phyloP scores from a whole-genome alignment of 23 tunicate species.

The Ascidia mentula region DNA sequence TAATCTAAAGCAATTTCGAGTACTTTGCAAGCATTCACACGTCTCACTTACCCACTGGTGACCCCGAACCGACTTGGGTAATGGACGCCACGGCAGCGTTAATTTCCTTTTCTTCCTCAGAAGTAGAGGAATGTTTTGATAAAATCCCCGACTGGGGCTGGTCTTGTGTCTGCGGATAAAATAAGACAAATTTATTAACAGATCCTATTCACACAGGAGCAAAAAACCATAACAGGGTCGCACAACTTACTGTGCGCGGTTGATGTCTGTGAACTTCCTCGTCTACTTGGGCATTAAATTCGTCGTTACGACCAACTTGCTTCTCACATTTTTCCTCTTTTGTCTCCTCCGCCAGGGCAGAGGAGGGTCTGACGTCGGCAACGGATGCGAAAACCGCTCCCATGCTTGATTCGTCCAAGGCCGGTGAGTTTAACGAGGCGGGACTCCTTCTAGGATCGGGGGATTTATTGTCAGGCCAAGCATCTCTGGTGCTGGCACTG shows the following conservation, averaged over 20 bases:
- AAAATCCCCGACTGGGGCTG: too few relatives aligned
- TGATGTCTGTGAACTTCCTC: too few relatives aligned
- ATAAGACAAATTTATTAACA: too few relatives aligned
- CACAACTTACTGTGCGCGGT: background rate
- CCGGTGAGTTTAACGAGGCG: background rate
- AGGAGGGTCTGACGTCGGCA: constrained; percentile 3
- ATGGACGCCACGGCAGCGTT: constrained; percentile 82
- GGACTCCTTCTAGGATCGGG: background rate
- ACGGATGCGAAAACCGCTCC: constrained; percentile 21
- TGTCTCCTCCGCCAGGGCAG: background rate
- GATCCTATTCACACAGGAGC: too few relatives aligned
- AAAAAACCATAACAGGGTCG: background rate
- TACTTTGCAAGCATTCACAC: too few relatives aligned
- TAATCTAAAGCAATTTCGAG: too few relatives aligned
- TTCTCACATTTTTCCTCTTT: background rate
- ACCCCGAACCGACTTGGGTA: constrained; percentile 20
- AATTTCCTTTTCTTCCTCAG: constrained; percentile 59
- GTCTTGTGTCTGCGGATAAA: too few relatives aligned
- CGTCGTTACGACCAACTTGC: too few relatives aligned
- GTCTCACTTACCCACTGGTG: constrained; percentile 21
- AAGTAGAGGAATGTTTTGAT: constrained; percentile 5
- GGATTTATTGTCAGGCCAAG: background rate
- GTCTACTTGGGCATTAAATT: too few relatives aligned
- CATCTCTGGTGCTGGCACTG: background rate
- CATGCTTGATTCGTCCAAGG: constrained; percentile 21